phyloP scores from a whole-genome alignment of 2,797 vertebrate genomes.

The Paguma larvata region DNA sequence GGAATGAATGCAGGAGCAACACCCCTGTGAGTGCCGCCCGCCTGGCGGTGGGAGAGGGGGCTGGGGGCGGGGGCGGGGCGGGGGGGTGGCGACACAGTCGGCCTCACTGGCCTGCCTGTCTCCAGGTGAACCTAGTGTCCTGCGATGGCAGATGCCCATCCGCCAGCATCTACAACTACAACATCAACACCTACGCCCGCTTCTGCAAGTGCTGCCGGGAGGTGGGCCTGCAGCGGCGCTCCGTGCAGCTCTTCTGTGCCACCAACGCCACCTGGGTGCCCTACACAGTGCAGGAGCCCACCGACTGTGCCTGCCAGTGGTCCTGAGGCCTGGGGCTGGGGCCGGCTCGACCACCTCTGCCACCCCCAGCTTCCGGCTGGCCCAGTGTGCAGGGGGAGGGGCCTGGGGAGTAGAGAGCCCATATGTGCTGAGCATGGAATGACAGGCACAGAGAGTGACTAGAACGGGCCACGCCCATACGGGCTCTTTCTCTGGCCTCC shows the following conservation, averaged over 20 bases:
- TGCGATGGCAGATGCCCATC: conserved; percentile 99
- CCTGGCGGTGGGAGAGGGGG: rapidly evolving
- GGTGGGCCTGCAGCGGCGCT: conserved; percentile 95
- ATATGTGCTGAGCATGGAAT: not conserved
- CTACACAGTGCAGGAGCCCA: conserved; percentile 97
- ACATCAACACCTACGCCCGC: conserved; percentile 97
- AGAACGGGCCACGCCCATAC: not conserved
- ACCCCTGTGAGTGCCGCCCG: conserved; percentile 92
- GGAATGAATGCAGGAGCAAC: conserved; percentile 98
- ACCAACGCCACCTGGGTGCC: conserved; percentile 97
- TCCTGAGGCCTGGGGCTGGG: conserved; percentile 87
- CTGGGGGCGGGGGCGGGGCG: rapidly evolving
- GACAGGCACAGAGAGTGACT: not conserved
- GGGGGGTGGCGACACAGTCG: rapidly evolving
- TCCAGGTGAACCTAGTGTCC: conserved; percentile 97
- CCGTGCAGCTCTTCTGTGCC: conserved; percentile 96
- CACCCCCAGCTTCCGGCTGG: not conserved
- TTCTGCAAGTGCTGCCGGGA: conserved; percentile 99
- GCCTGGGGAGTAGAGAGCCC: not conserved
- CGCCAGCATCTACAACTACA: conserved; percentile 99
- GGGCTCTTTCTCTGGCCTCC: not conserved
- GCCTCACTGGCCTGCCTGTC: not conserved
- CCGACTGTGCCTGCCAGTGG: conserved; percentile 99
- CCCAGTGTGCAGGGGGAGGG: not conserved
- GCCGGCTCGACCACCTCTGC: not conserved